Evolutionary conservation across 2,888 invertebrate species (phyloP).

Genomic region (Xestoiulus laeticollis): DNA sequence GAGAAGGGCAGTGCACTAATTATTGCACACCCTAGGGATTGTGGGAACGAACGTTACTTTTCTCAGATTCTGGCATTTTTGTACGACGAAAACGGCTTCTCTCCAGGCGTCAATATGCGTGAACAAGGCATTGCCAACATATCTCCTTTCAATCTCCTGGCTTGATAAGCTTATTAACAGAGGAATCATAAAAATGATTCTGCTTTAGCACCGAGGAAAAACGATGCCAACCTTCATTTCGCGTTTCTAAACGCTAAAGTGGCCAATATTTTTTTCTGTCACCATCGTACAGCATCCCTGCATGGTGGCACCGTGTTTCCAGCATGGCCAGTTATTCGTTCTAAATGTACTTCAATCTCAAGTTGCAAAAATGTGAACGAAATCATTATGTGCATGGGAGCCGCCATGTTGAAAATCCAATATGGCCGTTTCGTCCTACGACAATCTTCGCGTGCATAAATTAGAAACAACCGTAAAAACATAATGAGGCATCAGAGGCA

Average conservation of each 20-base stretch:
- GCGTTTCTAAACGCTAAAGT: neutral
- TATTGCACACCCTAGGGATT: neutral
- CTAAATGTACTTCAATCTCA: no score
- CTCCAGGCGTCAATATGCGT: constrained; percentile 15
- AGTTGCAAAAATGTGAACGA: no score
- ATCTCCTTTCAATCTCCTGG: neutral
- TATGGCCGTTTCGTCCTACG: no score
- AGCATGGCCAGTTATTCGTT: no score
- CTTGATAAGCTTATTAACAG: constrained; percentile 21
- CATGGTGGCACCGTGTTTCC: no score
- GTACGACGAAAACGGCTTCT: neutral
- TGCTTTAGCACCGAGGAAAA: neutral
- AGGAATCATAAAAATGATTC: constrained; percentile 12
- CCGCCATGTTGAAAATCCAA: no score
- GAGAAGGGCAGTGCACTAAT: constrained; percentile 10
- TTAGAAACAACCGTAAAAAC: no score
- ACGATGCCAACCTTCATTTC: neutral
- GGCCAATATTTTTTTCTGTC: neutral
- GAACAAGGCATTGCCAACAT: neutral
- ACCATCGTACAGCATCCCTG: no score
- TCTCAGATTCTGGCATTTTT: constrained; percentile 5
- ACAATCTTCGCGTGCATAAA: no score
- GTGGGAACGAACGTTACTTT: neutral
- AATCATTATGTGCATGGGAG: no score
- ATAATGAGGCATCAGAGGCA: no score